Percentiles rank a stretch among this genome's conserved stretches.
phyloP scores from a whole-genome alignment of 1,140 invertebrate genomes.

The Trichonephila clavata region DNA sequence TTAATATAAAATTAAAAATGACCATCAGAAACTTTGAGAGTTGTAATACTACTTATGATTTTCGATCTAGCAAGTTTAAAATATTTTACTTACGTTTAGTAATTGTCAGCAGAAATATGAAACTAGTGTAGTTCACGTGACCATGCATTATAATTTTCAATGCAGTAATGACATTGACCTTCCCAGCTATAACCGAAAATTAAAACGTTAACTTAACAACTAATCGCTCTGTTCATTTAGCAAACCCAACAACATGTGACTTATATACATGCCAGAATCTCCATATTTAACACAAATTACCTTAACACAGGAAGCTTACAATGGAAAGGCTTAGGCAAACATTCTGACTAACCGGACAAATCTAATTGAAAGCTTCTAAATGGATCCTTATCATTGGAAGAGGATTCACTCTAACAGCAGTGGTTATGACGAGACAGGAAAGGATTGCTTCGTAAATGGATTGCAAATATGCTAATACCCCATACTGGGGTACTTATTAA shows the following conservation, averaged over 20 bases:
- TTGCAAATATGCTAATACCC: conserved; percentile 8
- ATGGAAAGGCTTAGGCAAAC: not conserved
- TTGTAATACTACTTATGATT: too few relatives aligned
- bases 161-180: not conserved
- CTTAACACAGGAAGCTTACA: not conserved
- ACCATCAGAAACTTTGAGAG: too few relatives aligned
- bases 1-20: too few relatives aligned
- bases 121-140: too few relatives aligned
- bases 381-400: not conserved
- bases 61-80: too few relatives aligned
- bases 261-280: not conserved
- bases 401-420: not conserved
- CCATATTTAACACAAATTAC: not conserved
- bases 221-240: not conserved
- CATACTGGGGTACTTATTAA: not conserved
- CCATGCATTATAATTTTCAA: not conserved
- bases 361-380: conserved; percentile 3
- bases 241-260: not conserved
- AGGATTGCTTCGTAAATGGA: not conserved
- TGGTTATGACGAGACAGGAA: not conserved
- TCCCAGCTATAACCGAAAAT: not conserved
- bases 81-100: too few relatives aligned
- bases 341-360: not conserved
- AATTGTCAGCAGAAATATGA: too few relatives aligned
- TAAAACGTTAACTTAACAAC: not conserved